These are phyloP conservation scores for Siniperca obscura DNA, from an alignment of 2,797 vertebrate genomes.

Conservation along the genomic window DNA sequence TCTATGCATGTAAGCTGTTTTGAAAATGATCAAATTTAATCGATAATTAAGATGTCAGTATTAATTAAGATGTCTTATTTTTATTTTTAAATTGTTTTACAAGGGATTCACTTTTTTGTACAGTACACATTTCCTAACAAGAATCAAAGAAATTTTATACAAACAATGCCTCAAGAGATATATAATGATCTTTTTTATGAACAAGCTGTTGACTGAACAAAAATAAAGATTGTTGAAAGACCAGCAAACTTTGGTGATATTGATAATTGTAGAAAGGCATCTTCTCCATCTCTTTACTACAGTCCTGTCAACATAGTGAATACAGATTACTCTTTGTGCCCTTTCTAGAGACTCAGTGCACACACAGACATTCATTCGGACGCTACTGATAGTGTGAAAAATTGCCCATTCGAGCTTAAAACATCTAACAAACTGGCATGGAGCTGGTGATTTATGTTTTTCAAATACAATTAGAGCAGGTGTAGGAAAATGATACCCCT, in stretches of 20 bases:
- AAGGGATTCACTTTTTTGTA: constrained; percentile 64
- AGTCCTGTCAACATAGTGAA: constrained; percentile 27
- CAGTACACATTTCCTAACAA: constrained; percentile 47
- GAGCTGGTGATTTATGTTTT: constrained; percentile 50
- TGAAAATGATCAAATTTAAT: constrained; percentile 47
- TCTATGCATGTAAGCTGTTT: constrained; percentile 61
- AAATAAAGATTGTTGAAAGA: constrained; percentile 73
- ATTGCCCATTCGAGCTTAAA: constrained; percentile 42
- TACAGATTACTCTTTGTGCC: constrained; percentile 29
- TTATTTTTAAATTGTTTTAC: constrained; percentile 58
- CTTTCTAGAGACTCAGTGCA: constrained; percentile 13
- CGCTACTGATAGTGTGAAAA: constrained; percentile 49
- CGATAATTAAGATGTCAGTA: constrained; percentile 50
- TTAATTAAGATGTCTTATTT: constrained; percentile 38
- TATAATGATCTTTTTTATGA: constrained; percentile 69
- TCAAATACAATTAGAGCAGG: constrained; percentile 39
- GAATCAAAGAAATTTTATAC: constrained; percentile 60
- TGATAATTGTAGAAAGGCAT: constrained; percentile 46
- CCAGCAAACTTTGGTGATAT: constrained; percentile 22
- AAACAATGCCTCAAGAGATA: constrained; percentile 60
- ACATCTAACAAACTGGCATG: constrained; percentile 36
- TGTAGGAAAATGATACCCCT: constrained; percentile 33
- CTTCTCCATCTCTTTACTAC: constrained; percentile 29
- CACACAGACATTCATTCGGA: constrained; percentile 27
- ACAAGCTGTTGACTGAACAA: constrained; percentile 68